Conservation (phyloP, 2,113 vertebrate genomes). For the Castor canadensis region DNA sequence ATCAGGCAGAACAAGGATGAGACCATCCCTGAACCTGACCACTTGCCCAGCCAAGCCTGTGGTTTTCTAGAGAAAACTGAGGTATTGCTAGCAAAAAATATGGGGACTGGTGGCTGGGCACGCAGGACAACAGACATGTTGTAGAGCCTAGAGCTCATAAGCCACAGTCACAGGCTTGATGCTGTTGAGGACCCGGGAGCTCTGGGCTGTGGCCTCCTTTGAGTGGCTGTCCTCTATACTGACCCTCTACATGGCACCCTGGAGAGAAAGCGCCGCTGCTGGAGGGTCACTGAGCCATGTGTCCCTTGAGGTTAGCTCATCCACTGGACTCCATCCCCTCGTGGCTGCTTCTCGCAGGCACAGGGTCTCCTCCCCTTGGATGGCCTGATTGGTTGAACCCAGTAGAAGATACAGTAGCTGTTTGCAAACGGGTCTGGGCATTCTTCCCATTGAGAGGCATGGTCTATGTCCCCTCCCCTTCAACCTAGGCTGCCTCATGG, state of each 20-base stretch:
- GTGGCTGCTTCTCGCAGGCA: accelerated
- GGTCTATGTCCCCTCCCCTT: not conserved
- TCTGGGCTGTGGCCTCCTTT: not conserved
- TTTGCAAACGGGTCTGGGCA: not conserved
- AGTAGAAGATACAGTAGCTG: not conserved
- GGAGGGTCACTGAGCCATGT: no score
- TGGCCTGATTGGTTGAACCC: not conserved
- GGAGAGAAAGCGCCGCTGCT: no score
- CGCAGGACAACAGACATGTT: accelerated
- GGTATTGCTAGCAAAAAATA: accelerated
- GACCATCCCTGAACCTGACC: no score
- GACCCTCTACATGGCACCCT: no score
- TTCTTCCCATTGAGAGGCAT: not conserved
- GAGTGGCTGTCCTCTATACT: no score
- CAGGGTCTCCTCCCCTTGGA: not conserved
- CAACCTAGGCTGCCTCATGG: not conserved
- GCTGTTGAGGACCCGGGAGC: not conserved
- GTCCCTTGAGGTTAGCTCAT: no score
- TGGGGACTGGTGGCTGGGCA: not conserved
- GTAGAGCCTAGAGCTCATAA: not conserved
- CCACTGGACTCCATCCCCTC: no score
- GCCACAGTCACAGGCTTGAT: not conserved
- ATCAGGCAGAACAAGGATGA: no score
- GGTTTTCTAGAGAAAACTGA: not conserved
- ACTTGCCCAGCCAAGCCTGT: not conserved